phyloP scores from a whole-genome alignment of 2,113 vertebrate species.

The Takifugu flavidus region DNA sequence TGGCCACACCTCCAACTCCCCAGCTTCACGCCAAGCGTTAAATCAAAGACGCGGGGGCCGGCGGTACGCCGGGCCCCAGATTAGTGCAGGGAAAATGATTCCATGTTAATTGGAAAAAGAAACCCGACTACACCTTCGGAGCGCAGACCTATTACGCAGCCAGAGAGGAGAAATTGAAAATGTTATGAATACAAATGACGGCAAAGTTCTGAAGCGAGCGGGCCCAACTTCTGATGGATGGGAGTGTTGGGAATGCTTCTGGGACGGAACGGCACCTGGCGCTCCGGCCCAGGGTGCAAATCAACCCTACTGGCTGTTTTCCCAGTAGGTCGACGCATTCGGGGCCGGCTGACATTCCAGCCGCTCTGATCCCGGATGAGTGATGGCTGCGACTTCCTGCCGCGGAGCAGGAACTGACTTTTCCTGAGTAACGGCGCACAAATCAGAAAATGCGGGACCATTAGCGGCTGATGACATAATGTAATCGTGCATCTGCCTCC shows the following conservation, averaged over 20 bases:
- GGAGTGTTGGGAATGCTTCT: background rate
- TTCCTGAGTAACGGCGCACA: too few species aligned
- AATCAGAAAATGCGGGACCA: too few species aligned
- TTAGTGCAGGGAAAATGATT: slow-evolving; percentile 65
- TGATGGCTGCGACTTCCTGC: too few species aligned
- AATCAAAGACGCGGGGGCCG: slow-evolving; percentile 64
- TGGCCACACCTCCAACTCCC: slow-evolving; percentile 44
- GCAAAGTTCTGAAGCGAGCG: slow-evolving; percentile 37
- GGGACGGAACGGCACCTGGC: background rate
- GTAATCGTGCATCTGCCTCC: too few species aligned
- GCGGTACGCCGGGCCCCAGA: slow-evolving; percentile 42
- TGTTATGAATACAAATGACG: slow-evolving; percentile 62
- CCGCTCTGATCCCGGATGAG: too few species aligned
- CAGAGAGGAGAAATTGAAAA: slow-evolving; percentile 48
- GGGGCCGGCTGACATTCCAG: too few species aligned
- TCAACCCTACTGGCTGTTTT: too few species aligned
- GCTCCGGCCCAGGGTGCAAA: too few species aligned
- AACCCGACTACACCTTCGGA: slow-evolving; percentile 54
- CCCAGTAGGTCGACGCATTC: too few species aligned
- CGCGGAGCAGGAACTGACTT: too few species aligned
- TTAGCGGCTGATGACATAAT: too few species aligned
- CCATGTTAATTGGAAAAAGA: slow-evolving; percentile 69
- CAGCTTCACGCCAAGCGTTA: slow-evolving; percentile 54
- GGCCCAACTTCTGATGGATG: slow-evolving; percentile 52
- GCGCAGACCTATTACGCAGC: slow-evolving; percentile 55